A percentile compares a stretch with the other conserved stretches of the same genome.
These are phyloP conservation scores for Atlantisia rogersi DNA, from an alignment of 2,113 vertebrate genomes.

Conservation along the genomic window DNA sequence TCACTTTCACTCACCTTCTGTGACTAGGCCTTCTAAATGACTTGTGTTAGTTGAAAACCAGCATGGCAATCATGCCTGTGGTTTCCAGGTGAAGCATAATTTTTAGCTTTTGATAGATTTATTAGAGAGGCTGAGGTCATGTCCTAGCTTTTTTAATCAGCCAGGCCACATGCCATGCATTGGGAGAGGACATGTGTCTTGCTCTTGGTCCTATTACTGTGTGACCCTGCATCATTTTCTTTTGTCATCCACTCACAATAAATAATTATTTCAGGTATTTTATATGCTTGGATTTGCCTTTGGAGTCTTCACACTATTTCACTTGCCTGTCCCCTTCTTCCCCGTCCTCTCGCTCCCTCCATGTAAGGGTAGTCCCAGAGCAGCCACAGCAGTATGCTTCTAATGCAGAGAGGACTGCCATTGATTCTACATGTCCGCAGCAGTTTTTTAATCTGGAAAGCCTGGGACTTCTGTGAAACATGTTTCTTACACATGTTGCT, in stretches of 20 bases:
- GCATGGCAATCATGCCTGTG: neutral
- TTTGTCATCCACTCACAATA: neutral
- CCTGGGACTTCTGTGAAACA: neutral
- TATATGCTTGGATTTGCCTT: neutral
- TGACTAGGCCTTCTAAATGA: neutral
- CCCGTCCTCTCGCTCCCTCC: neutral
- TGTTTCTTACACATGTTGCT: neutral
- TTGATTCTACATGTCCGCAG: fast-evolving
- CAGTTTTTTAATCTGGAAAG: neutral
- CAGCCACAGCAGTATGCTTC: neutral
- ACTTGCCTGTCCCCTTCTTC: neutral
- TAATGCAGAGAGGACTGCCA: neutral
- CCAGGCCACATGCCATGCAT: fast-evolving
- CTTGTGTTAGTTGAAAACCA: neutral
- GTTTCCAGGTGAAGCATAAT: neutral
- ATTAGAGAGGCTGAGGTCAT: neutral
- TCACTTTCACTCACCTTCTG: neutral
- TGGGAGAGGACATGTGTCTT: neutral
- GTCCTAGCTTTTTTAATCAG: neutral
- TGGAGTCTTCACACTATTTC: neutral
- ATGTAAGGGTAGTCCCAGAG: neutral
- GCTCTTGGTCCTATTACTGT: neutral
- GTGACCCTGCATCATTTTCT: neutral
- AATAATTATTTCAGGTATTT: neutral
- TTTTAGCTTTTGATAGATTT: neutral